phyloP scores from a whole-genome alignment of 2,113 vertebrate species.

The Pogona vitticeps region DNA sequence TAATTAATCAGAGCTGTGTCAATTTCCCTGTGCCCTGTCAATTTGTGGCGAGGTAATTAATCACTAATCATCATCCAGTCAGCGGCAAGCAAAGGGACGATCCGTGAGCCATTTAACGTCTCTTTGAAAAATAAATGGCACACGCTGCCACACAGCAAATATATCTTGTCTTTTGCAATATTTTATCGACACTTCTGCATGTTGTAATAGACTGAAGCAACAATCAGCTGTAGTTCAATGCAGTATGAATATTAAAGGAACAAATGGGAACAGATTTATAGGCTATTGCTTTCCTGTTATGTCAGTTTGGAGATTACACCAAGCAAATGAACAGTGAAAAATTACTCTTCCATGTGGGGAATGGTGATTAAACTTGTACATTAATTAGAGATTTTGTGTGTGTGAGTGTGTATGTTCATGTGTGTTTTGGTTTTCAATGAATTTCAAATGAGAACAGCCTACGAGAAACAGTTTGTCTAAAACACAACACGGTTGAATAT shows the following conservation, averaged over 20 bases:
- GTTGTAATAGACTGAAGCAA: slow-evolving; percentile 79
- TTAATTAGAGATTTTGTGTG: slow-evolving; percentile 85
- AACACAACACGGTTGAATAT: slow-evolving; percentile 65
- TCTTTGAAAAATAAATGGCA: slow-evolving; percentile 75
- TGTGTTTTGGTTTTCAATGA: slow-evolving; percentile 77
- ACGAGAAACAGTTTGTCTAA: slow-evolving; percentile 73
- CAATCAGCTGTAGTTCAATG: slow-evolving; percentile 82
- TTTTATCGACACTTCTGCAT: slow-evolving; percentile 82
- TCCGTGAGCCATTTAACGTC: slow-evolving; percentile 77
- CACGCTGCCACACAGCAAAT: slow-evolving; percentile 71
- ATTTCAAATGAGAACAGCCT: slow-evolving; percentile 82
- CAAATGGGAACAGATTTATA: slow-evolving; percentile 84
- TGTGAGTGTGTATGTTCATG: slow-evolving; percentile 10
- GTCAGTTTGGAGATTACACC: slow-evolving; percentile 85
- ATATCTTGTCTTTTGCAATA: slow-evolving; percentile 81
- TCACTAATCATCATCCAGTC: slow-evolving; percentile 85
- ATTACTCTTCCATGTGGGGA: slow-evolving; percentile 86
- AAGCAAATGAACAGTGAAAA: slow-evolving; percentile 87
- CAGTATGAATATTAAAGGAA: slow-evolving; percentile 86
- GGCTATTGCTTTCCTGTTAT: slow-evolving; percentile 82
- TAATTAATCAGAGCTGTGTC: slow-evolving; percentile 89
- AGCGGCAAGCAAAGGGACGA: slow-evolving; percentile 78
- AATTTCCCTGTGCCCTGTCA: slow-evolving; percentile 85
- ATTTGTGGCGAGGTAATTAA: slow-evolving; percentile 88
- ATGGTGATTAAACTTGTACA: slow-evolving; percentile 89